phyloP scores from a whole-genome alignment of 2,797 vertebrate genomes.

The Chromis chromis region DNA sequence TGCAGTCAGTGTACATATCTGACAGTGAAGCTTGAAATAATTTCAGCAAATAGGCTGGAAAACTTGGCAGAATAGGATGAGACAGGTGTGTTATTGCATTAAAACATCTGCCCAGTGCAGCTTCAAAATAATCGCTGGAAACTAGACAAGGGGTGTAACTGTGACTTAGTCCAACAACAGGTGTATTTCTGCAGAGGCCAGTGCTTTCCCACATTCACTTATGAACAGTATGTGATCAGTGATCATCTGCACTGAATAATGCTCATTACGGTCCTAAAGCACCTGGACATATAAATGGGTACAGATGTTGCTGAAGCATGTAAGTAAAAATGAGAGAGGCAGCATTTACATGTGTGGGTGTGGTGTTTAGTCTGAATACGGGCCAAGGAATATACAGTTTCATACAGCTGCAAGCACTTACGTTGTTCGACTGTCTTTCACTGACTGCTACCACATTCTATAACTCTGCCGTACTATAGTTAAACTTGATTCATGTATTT shows the following conservation, averaged over 20 bases:
- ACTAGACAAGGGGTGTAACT: constrained; percentile 39
- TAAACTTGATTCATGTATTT: constrained; percentile 73
- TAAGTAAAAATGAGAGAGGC: constrained; percentile 32
- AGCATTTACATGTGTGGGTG: constrained; percentile 55
- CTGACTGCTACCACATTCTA: constrained; percentile 52
- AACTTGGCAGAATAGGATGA: constrained; percentile 12
- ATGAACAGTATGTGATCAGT: constrained; percentile 31
- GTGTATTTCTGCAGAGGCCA: constrained; percentile 52
- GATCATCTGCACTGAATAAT: constrained; percentile 53
- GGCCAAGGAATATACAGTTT: constrained; percentile 49
- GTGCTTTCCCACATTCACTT: constrained; percentile 57
- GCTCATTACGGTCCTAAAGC: constrained; percentile 39
- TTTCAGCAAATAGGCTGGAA: not conserved
- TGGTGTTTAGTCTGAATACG: constrained; percentile 49
- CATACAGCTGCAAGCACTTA: constrained; percentile 61
- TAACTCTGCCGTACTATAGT: constrained; percentile 51
- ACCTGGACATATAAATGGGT: constrained; percentile 63
- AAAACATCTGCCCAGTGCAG: not conserved
- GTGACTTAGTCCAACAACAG: constrained; percentile 55
- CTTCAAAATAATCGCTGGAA: constrained; percentile 48
- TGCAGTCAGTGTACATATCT: not conserved
- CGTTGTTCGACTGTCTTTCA: constrained; percentile 62
- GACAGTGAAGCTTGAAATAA: not conserved
- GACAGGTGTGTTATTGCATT: constrained; percentile 30
- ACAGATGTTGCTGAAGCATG: constrained; percentile 61